A percentile compares a stretch with the other conserved stretches of the same genome.
Conservation (phyloP, 2,888 invertebrate genomes). For the Neoscelio sp. region DNA sequence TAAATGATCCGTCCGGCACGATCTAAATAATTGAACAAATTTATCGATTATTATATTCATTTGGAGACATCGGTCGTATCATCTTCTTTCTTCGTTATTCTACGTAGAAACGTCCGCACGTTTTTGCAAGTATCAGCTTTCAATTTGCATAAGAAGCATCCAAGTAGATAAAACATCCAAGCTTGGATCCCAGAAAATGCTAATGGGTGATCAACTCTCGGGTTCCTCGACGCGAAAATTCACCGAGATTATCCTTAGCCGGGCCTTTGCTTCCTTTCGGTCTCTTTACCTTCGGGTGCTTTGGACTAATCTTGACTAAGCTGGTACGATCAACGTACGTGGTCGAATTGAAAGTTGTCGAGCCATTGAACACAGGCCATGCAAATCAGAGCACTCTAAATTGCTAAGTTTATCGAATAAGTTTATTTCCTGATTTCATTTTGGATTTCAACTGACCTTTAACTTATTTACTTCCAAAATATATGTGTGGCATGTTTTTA, state of each 20-base stretch:
- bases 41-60: too few relatives aligned
- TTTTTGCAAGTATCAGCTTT: slow-evolving; percentile 41
- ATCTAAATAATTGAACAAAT: slow-evolving; percentile 17
- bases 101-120: slow-evolving; percentile 12
- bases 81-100: too few relatives aligned
- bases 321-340: slow-evolving; percentile 64
- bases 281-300: slow-evolving; percentile 56
- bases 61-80: too few relatives aligned
- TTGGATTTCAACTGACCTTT: slow-evolving; percentile 17
- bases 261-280: slow-evolving; percentile 39
- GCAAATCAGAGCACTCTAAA: slow-evolving; percentile 62
- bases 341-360: slow-evolving; percentile 66
- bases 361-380: slow-evolving; percentile 63
- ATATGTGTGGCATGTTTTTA: too few relatives aligned
- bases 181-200: slow-evolving; percentile 70
- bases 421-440: slow-evolving; percentile 47
- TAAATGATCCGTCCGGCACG: neutral
- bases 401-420: slow-evolving; percentile 58
- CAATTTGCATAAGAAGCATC: slow-evolving; percentile 78
- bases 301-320: slow-evolving; percentile 67
- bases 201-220: slow-evolving; percentile 79
- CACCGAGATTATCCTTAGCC: slow-evolving; percentile 60
- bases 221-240: slow-evolving; percentile 59
- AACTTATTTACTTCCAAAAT: too few relatives aligned
- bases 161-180: slow-evolving; percentile 71